A percentile compares a stretch with the other conserved stretches of the same genome.
Evolutionary conservation across 2,888 invertebrate genomes (phyloP).

Genomic region (Pyrrhosoma nymphula): DNA sequence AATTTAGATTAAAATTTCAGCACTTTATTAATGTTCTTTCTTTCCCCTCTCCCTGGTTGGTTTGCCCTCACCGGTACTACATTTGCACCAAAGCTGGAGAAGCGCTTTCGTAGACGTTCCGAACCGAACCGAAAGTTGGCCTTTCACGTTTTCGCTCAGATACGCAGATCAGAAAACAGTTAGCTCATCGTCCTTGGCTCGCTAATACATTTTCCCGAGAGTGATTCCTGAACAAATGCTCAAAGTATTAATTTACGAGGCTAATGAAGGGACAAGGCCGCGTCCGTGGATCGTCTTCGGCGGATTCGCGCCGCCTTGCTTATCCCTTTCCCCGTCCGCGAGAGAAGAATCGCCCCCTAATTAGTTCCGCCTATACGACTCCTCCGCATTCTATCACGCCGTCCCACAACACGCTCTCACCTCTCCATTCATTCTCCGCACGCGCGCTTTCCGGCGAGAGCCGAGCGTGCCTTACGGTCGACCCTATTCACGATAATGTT

Average conservation of each 20-base stretch:
- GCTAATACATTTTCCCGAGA: neutral
- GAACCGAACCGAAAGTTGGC: no score
- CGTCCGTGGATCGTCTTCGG: neutral
- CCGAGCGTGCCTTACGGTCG: slow-evolving; percentile 17
- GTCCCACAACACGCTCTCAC: neutral
- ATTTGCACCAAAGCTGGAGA: no score
- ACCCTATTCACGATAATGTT: slow-evolving; percentile 2
- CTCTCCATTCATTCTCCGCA: slow-evolving; percentile 28
- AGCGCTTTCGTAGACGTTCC: no score
- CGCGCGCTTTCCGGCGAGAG: slow-evolving; percentile 34
- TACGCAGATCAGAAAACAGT: neutral
- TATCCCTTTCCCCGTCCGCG: neutral
- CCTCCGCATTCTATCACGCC: slow-evolving; percentile 64
- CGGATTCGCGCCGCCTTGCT: neutral
- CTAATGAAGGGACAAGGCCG: slow-evolving; percentile 36
- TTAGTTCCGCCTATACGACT: slow-evolving; percentile 45
- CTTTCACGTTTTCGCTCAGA: no score
- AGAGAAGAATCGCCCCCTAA: slow-evolving; percentile 25
- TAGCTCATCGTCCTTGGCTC: neutral
- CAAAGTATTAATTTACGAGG: neutral
- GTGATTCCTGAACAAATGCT: neutral
- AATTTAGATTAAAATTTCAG: no score
- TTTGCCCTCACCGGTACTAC: no score
- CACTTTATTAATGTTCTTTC: no score
- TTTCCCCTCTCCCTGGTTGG: no score